phyloP scores from a whole-genome alignment of 1,140 invertebrate species.

The Euwallacea fornicatus region DNA sequence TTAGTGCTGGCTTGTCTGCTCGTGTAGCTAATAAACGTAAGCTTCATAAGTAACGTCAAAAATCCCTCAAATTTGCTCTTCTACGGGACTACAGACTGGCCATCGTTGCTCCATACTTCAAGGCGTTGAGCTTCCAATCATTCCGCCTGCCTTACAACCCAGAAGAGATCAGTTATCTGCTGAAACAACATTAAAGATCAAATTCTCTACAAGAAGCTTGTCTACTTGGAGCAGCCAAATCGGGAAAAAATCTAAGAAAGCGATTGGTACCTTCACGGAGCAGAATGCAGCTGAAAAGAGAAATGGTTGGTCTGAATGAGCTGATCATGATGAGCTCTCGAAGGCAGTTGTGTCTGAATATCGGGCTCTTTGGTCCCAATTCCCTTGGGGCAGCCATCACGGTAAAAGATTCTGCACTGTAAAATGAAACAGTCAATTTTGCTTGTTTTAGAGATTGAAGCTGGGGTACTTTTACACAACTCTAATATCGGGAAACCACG shows the following conservation, averaged over 20 bases:
- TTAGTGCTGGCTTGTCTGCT: constrained; percentile 8
- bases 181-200: not conserved
- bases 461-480: not conserved
- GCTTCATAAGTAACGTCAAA: not conserved
- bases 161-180: not conserved
- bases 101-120: not conserved
- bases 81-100: not conserved
- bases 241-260: not conserved
- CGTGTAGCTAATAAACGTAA: constrained; percentile 8
- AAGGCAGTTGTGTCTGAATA: not conserved
- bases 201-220: not conserved
- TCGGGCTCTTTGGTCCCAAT: not conserved
- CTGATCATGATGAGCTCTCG: not conserved
- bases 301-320: not conserved
- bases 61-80: not conserved
- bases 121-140: not conserved
- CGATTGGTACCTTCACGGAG: not conserved
- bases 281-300: no score
- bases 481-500: no score
- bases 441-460: constrained; percentile 1
- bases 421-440: not conserved
- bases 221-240: not conserved
- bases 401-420: not conserved
- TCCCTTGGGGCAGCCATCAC: not conserved
- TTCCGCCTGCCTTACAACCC: constrained; percentile 3